Evolutionary conservation across 2,888 invertebrate species (phyloP), one percentile per base, ranked within the genome.

Genomic region (Falcaria lacertinaria): DNA sequence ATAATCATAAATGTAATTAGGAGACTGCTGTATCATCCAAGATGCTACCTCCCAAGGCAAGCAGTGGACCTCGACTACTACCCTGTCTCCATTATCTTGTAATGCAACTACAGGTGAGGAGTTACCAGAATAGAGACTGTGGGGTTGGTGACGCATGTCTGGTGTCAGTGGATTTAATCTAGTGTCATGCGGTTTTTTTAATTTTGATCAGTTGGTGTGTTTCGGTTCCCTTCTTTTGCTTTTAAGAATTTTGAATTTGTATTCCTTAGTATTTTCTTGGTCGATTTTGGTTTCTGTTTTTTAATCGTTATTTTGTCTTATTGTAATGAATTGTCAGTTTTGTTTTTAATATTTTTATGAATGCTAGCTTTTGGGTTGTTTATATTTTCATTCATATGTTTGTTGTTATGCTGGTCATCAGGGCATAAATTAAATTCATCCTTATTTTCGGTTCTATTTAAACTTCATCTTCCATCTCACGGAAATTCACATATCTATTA

Each of bases 81-180:
- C 87, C 88, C 52, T 87, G 87, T 55, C 78, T 89, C 42, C 87
- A 89, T 79, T 88, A 81, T 73, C 62, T 88, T 56, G 64, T 88
- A 56, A 79, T 84, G 77, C 87, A 87, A 70, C 63, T 89, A 51
- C 88, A 89, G 88, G 88, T 89, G 87, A 88, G 88, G 71, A 74
- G 78, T 79, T 84, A 66, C 84, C 74, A 73, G 58, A 80, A 80
- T 73, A 71, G 84, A 68, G 72, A 62, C 48, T 61, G n/a, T 57
- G 57, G 48, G 42, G 42, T 51, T 45, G 39, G 28, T 28, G 28
- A 11, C 28, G 28, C 28, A 28, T 28, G 28, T 11, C 46, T 47
- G 50, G 19, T 19, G 19, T 19, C 19, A 19, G 19, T 19, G 45
- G 50, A 48, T 52, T 51, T 6, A 25, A 25, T 25, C 11, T 25